Conservation (phyloP, 2,797 vertebrate species). For the Danio jaintianensis region DNA sequence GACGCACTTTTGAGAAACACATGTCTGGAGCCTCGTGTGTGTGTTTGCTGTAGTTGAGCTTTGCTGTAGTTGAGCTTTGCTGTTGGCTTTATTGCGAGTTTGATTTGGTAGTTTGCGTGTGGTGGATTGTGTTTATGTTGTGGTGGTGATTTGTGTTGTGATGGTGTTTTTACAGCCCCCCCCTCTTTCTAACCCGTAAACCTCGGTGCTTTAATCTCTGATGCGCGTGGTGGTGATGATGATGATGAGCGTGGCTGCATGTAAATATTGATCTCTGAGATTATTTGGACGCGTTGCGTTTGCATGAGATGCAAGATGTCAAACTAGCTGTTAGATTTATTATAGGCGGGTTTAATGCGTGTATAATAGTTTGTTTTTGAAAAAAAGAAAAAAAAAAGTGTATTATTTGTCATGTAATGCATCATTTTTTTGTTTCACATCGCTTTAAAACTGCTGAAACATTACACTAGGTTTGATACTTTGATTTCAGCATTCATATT, state of each 20-base stretch:
- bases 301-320: neutral
- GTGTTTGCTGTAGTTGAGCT: neutral
- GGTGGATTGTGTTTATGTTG: conserved; percentile 1
- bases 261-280: neutral
- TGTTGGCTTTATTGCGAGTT: neutral
- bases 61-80: neutral
- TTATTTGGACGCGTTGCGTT: neutral
- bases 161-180: conserved; percentile 29
- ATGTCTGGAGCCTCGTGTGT: conserved; percentile 25
- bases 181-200: conserved; percentile 17
- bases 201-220: conserved; percentile 33
- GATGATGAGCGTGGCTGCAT: neutral
- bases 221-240: neutral
- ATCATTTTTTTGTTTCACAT: too few relatives aligned
- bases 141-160: conserved; percentile 9
- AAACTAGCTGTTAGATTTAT: neutral
- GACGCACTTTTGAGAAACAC: conserved; percentile 35
- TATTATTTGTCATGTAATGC: too few relatives aligned
- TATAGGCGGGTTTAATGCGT: too few relatives aligned
- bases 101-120: neutral
- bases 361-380: too few relatives aligned
- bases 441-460: too few relatives aligned
- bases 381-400: too few relatives aligned
- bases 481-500: too few relatives aligned
- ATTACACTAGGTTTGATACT: too few relatives aligned